Percentiles rank a stretch among this genome's conserved stretches.
phyloP scores from a whole-genome alignment of 2,888 invertebrate genomes.

The Dynastes hyllus region DNA sequence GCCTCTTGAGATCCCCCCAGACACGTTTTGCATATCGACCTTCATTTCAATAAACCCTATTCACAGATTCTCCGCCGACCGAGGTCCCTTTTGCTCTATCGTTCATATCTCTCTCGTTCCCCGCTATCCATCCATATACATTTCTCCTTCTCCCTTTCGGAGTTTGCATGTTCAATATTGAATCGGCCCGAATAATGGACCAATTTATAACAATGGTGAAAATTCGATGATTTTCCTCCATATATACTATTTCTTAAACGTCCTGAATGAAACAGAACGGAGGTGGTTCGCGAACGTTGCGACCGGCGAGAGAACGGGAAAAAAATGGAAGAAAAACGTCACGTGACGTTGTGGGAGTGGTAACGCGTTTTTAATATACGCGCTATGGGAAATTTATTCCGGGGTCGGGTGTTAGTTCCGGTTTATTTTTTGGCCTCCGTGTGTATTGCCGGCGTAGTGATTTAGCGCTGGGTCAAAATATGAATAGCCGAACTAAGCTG shows the following conservation, averaged over 20 bases:
- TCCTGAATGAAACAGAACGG: constrained; percentile 7
- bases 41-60: constrained; percentile 42
- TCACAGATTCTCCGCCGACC: constrained; percentile 31
- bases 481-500: constrained; percentile 37
- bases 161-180: constrained; percentile 23
- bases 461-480: constrained; percentile 35
- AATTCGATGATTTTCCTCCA: constrained; percentile 38
- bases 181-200: constrained; percentile 23
- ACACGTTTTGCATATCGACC: constrained; percentile 37
- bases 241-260: constrained; percentile 21
- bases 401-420: constrained; percentile 34
- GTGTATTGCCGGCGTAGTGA: constrained; percentile 32
- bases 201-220: constrained; percentile 35
- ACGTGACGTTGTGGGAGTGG: constrained; percentile 16
- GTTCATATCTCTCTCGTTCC: neutral
- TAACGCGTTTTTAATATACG: constrained; percentile 46
- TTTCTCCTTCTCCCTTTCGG: constrained; percentile 20
- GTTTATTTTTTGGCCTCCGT: constrained; percentile 44
- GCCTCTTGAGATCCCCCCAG: constrained; percentile 8
- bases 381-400: constrained; percentile 38
- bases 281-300: neutral
- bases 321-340: constrained; percentile 19
- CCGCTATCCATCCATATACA: neutral
- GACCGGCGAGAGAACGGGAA: neutral
- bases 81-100: neutral